Evolutionary conservation across 2,888 invertebrate species (phyloP).

Genomic region (Dicranocentrus wangi): DNA sequence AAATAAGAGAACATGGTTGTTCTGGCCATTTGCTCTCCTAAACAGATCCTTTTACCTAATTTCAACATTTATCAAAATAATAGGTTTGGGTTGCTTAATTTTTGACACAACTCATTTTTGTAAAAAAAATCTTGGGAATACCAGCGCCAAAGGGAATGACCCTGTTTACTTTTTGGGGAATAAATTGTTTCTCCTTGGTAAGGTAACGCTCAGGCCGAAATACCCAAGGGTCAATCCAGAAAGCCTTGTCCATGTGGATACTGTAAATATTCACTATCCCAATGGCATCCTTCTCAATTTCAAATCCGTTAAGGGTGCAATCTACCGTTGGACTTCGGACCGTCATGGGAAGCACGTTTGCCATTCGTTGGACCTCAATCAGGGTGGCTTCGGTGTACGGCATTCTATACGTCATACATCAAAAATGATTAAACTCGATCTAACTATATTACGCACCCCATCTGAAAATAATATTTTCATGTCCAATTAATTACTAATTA

Average conservation of each 20-base stretch:
- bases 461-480: not conserved
- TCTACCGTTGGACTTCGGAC: conserved; percentile 32
- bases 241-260: conserved; percentile 43
- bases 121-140: no score
- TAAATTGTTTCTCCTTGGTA: conserved; percentile 45
- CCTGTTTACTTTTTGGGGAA: conserved; percentile 28
- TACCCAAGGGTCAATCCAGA: conserved; percentile 50
- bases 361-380: conserved; percentile 58
- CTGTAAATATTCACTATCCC: conserved; percentile 43
- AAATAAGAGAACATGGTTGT: conserved; percentile 61
- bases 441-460: no score
- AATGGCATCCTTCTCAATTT: conserved; percentile 40
- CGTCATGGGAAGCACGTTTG: conserved; percentile 58
- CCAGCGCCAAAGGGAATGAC: conserved; percentile 63
- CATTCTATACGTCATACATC: conserved; percentile 25
- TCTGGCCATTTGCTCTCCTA: conserved; percentile 55
- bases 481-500: not conserved
- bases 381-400: conserved; percentile 64
- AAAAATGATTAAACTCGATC: not conserved
- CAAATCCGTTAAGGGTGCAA: conserved; percentile 20
- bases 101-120: no score
- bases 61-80: not conserved
- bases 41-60: conserved; percentile 31
- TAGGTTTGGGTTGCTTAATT: no score
- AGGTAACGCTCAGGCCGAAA: conserved; percentile 60